phyloP scores from a whole-genome alignment of 2,888 invertebrate species.

The Thereva nobilitata region DNA sequence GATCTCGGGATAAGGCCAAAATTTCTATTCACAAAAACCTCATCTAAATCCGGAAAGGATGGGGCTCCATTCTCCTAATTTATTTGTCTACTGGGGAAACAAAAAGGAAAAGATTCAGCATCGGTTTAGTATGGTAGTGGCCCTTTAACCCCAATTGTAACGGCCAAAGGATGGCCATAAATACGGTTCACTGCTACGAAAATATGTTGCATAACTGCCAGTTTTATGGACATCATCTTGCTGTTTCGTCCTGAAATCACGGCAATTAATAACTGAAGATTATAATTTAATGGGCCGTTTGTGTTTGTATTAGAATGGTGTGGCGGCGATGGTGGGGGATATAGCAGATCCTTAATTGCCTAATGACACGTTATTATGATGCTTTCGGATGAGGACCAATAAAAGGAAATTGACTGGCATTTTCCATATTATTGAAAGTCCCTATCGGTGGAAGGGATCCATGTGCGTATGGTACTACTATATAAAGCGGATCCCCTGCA shows the following conservation, averaged over 20 bases:
- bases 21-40: too few species aligned
- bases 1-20: too few species aligned
- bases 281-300: conserved; percentile 31
- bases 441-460: background rate
- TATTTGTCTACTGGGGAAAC: conserved; percentile 2
- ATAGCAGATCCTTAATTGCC: conserved; percentile 29
- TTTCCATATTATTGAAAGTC: conserved; percentile 28
- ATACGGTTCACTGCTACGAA: conserved; percentile 22
- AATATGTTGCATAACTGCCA: conserved; percentile 33
- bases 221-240: conserved; percentile 29
- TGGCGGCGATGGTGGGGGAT: background rate
- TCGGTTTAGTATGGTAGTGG: conserved; percentile 3
- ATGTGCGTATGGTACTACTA: background rate
- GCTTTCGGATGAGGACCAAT: conserved; percentile 19
- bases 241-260: conserved; percentile 24
- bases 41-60: too few species aligned
- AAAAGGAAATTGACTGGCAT: conserved; percentile 33
- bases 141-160: background rate
- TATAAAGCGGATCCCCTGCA: background rate
- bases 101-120: background rate
- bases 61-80: conserved; percentile 19
- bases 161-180: conserved; percentile 22
- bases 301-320: background rate
- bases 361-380: conserved; percentile 34
- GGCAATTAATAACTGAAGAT: conserved; percentile 34